Evolutionary conservation across 1,140 invertebrate species (phyloP), one percentile per base, ranked within the genome.

Genomic region (Drosophila novamexicana): DNA sequence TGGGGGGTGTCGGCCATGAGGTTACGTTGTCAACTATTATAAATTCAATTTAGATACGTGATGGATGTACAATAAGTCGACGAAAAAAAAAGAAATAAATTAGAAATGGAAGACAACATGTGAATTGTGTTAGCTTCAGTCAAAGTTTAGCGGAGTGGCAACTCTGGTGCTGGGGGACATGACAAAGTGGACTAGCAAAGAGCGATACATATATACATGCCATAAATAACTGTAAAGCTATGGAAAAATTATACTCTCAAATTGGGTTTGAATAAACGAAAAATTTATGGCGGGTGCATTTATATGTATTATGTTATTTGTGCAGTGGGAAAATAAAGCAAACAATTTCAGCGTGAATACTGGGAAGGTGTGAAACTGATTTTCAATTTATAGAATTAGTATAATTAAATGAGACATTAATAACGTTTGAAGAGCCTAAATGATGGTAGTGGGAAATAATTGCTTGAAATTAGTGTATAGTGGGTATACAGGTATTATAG

Each of bases 31-130:
- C 81, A 86, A 85, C 81, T 78, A 82, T 85, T 86, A 79, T 85
- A 85, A 86, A 85, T 85, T 85, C 82, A 86, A 86, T 85, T 85
- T 81, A 78, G 75, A 62, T 71, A 85, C 69, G 74, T 66, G 50
- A 53, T 66, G 56, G 47, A 61, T 74, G 65, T 42, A 70, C n/a
- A 50, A 34, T 37, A 6, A 50, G 22, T 29, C 22, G 22, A 16
- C 22, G 34, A 37, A 18, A 14, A 58, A 45, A 54, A 29, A 39
- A 3, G 54, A 18, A 47, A 77, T 37, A 63, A 59, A 72, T 39
- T 42, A 45, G 52, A 34, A 36, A 8, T 16, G 53, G 50, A 56
- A 54, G 37, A 49, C 44, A 36, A 29, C 45, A 42, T 49, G 40
- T 16, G 45, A 56, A 36, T n/a, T 58, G n/a, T 50, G 44, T 37